Evolutionary conservation across 2,888 invertebrate species (phyloP), one percentile per base, ranked within the genome.

Genomic region (Pheosia tremula): DNA sequence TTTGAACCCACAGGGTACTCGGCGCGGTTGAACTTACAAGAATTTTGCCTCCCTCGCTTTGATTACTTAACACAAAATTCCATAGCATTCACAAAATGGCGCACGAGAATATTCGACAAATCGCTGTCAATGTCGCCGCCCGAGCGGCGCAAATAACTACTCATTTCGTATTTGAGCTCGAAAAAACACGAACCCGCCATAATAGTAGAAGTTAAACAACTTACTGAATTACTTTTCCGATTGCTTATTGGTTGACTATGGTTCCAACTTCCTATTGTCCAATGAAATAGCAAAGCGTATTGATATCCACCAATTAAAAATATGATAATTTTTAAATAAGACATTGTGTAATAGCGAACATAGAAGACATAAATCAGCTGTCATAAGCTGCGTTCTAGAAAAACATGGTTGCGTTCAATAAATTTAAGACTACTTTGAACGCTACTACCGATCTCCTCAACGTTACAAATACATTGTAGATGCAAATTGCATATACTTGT

Each of bases 141-240:
- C 83, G 84, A 81, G 85, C 89, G 86, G 89, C 90, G 89, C 89
- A 91, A 89, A 90, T 89, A 89, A 82, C 88, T 84, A 89, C 88
- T 90, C 89, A 90, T 92, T 93, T 93, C 90, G 87, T 87, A 86
- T 89, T 89, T 89, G 86, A 86, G 87, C 85, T 90, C 86, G 90
- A 92, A 94, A 93, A 93, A 93, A 92, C 89, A 89, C 84, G 79
- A 87, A 88, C 85, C 93, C 93, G 93, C 94, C 94, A 94, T 93
- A 90, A 85, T 86, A 75, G 78, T 69, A 63, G 71, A 82, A 72
- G 66, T 80, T 82, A 81, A 81, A 87, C 79, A 85, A 73, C 72
- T 66, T 64, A 72, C 71, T 68, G 57, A 62, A 65, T 69, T 59
- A 47, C 56, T 61, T 66, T 68, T 60, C 58, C 13, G 50, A 11